Evolutionary conservation across 2,888 invertebrate genomes (phyloP).

Genomic region (Aporophyla nigra): DNA sequence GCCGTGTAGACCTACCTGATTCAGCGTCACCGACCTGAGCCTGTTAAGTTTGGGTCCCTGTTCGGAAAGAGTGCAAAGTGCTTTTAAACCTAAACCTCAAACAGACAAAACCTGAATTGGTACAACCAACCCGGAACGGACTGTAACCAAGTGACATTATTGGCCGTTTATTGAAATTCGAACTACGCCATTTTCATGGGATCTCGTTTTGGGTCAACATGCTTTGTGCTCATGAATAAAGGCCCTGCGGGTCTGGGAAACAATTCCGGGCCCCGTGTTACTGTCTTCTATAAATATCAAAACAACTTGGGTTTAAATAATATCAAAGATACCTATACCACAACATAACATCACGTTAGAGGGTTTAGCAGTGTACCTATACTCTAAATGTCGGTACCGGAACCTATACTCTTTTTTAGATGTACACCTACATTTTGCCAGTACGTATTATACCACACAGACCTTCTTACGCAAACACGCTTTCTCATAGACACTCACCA

Average conservation of each 20-base stretch:
- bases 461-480: not conserved
- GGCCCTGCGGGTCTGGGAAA: constrained; percentile 63
- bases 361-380: no score
- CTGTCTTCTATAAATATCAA: constrained; percentile 25
- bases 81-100: not conserved
- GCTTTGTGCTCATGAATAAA: constrained; percentile 72
- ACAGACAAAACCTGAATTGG: not conserved
- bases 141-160: constrained; percentile 41
- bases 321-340: not conserved
- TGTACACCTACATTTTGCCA: no score
- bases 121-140: constrained; percentile 20
- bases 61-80: not conserved
- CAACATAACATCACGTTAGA: not conserved
- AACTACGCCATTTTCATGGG: constrained; percentile 67
- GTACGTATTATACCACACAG: not conserved
- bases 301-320: constrained; percentile 19
- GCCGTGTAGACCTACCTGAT: not conserved
- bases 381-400: no score
- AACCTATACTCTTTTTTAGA: no score
- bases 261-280: constrained; percentile 50
- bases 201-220: constrained; percentile 57
- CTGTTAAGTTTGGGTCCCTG: not conserved
- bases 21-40: not conserved
- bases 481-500: not conserved
- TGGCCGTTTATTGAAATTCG: constrained; percentile 67